A percentile compares a stretch with the other conserved stretches of the same genome.
These are phyloP conservation scores for Falco rusticolus DNA, from an alignment of 2,797 vertebrate species.

Conservation along the genomic window DNA sequence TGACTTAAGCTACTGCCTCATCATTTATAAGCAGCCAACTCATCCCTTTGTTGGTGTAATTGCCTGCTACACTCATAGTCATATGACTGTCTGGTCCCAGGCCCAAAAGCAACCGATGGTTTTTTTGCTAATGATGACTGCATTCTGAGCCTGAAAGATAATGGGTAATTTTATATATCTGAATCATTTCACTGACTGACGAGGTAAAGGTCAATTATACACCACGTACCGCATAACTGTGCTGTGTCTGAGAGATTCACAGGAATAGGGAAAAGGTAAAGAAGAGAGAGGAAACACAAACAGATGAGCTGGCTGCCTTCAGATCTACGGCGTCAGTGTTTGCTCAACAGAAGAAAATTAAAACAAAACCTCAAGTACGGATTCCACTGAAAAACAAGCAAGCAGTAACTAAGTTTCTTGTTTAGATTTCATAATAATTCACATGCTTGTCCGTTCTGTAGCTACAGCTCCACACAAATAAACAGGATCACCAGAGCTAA, in stretches of 20 bases:
- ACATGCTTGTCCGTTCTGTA: not conserved
- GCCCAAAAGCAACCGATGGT: not conserved
- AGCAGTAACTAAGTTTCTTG: not conserved
- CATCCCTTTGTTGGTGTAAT: not conserved
- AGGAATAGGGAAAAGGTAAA: not conserved
- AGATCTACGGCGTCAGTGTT: not conserved
- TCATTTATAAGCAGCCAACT: not conserved
- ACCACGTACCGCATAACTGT: not conserved
- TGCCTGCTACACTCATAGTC: not conserved
- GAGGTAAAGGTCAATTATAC: not conserved
- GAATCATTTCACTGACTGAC: not conserved
- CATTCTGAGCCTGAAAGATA: not conserved
- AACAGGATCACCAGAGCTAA: not conserved
- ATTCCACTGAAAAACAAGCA: not conserved
- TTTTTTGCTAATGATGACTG: not conserved
- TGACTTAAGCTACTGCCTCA: not conserved
- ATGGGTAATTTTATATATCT: not conserved
- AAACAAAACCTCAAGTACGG: not conserved
- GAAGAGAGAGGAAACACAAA: constrained; percentile 5
- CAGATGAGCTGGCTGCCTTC: not conserved
- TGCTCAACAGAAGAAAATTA: not conserved
- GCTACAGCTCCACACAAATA: not conserved
- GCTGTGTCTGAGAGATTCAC: not conserved
- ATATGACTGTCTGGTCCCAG: not conserved
- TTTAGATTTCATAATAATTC: not conserved